Base-by-base conservation (phyloP, 2,113 vertebrate species). In the Hepsetus odoe region DNA sequence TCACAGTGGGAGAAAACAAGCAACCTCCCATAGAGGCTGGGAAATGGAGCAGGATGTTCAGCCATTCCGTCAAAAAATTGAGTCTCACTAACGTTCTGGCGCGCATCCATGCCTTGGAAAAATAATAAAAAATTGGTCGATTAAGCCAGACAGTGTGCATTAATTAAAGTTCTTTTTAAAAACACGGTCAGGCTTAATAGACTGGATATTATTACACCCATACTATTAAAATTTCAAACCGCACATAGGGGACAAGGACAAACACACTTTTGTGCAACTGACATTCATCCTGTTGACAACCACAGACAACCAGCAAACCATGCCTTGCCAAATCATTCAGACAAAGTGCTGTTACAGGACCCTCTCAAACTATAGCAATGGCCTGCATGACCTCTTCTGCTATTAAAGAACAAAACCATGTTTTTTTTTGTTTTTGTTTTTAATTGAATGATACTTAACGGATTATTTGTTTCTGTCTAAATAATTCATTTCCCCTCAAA, bases 71-170 rank as follows among this genome's bases (percentile, higher is more conserved):
- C 18, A 8, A 65, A 62, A 65, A 65, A 38, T 65, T 30, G n/a
- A 65, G n/a, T n/a, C 33, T 38, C 16, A 11, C 61, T n/a, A 65
- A 18, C 16, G 11, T 38, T 35, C 61, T 33, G 22, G 35, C 32
- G 61, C 35, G 77, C 67, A 75, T 32, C 58, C 68, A 59, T 80
- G n/a, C 20, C 20, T 85, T 86, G 89, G 86, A 83, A 81, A 70
- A 49, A 61, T 77, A 84, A 85, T 86, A 77, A 82, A 85, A 90
- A 86, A 84, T 82, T 72, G 55, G 72, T 82, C 79, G 55, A 86
- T 89, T 85, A 85, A 82, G 68, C 86, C 76, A 51, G 75, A 89
- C 85, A 89, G 85, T 83, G 85, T 84, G 74, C 79, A 86, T 86
- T 83, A 83, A 88, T 89, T 81, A 87, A 80, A 80, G 75, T 44